A percentile compares a stretch with the other conserved stretches of the same genome.
Evolutionary conservation across 2,888 invertebrate species (phyloP).

Genomic region (Brachylomia viminalis): DNA sequence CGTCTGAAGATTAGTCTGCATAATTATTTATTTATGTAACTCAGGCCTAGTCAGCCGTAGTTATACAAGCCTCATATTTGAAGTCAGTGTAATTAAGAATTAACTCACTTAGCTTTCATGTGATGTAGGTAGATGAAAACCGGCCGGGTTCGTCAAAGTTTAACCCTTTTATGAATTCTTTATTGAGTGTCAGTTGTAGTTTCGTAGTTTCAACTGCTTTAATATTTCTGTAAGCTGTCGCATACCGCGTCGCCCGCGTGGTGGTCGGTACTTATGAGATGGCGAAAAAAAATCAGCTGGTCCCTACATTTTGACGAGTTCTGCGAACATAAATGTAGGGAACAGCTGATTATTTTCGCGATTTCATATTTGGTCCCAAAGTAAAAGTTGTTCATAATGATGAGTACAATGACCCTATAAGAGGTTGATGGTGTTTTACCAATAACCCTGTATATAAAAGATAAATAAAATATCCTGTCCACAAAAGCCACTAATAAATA

Average conservation of each 20-base stretch:
- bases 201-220: background rate
- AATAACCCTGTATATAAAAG: no score
- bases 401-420: no score
- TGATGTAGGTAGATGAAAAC: constrained; percentile 7
- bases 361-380: no score
- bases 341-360: no score
- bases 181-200: background rate
- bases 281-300: no score
- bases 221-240: background rate
- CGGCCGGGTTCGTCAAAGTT: constrained; percentile 26
- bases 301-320: no score
- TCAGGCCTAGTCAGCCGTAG: background rate
- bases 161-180: constrained; percentile 18
- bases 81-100: constrained; percentile 29
- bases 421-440: no score
- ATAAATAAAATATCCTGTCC: no score
- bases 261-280: background rate
- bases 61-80: background rate
- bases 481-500: no score
- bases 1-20: background rate
- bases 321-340: no score
- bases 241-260: no score
- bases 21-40: constrained; percentile 10
- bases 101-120: constrained; percentile 15
- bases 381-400: no score